Conservation (phyloP, 1,140 invertebrate species). For the Apis cerana region DNA sequence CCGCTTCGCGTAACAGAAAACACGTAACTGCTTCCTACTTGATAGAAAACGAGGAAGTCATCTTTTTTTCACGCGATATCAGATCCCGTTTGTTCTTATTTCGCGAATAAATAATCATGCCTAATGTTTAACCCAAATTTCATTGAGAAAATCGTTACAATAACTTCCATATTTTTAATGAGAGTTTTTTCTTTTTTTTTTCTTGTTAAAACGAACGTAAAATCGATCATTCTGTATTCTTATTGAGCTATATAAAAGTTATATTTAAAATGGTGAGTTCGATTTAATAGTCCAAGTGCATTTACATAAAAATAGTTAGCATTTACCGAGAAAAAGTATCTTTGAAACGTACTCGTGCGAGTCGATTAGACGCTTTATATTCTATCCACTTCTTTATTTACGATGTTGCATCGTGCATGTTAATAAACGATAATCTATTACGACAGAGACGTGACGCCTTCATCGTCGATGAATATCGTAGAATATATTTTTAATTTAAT, state of each 20-base stretch:
- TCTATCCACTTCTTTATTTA: background rate
- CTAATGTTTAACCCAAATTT: background rate
- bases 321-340: background rate
- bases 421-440: constrained; percentile 19
- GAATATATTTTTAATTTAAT: background rate
- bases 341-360: background rate
- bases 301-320: background rate
- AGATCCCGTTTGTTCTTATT: constrained; percentile 26
- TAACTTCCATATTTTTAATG: no score
- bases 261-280: background rate
- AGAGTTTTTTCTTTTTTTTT: no score
- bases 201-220: no score
- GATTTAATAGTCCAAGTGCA: background rate
- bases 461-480: background rate
- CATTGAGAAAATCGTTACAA: no score
- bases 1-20: constrained; percentile 71
- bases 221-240: no score
- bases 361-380: background rate
- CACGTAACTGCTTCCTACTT: constrained; percentile 70
- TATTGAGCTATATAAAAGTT: no score
- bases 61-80: constrained; percentile 45
- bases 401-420: background rate
- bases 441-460: constrained; percentile 7
- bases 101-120: background rate
- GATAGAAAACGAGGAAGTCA: constrained; percentile 57